These are phyloP conservation scores for Scolopax mira DNA, from an alignment of 2,113 vertebrate genomes.

Conservation along the genomic window DNA sequence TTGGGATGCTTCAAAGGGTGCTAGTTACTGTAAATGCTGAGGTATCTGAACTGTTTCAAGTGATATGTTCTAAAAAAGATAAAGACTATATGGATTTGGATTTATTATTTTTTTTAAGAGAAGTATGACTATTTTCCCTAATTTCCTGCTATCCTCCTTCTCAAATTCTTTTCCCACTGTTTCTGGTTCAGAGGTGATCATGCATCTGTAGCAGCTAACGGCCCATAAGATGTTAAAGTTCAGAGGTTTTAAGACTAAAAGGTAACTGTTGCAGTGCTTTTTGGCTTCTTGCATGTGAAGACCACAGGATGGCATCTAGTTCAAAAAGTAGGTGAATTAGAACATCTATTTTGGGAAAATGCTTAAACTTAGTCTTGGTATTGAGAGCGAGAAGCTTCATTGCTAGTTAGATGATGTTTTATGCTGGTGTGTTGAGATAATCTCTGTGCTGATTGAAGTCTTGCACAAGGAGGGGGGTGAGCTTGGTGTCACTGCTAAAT, in stretches of 20 bases:
- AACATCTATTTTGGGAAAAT: background rate
- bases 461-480: background rate
- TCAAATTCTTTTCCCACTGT: background rate
- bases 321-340: background rate
- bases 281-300: background rate
- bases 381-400: background rate
- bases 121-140: background rate
- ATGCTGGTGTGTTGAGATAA: background rate
- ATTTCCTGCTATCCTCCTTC: background rate
- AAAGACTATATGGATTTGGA: background rate
- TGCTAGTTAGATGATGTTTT: background rate
- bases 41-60: background rate
- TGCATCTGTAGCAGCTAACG: background rate
- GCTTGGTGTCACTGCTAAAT: background rate
- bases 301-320: background rate
- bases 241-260: background rate
- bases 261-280: background rate
- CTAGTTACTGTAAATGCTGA: background rate
- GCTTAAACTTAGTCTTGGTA: background rate
- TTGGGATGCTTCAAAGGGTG: background rate
- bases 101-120: background rate
- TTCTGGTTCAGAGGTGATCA: background rate
- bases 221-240: background rate
- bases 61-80: background rate
- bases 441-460: background rate